These are phyloP conservation scores for Drosophila trichaetosa DNA, from an alignment of 2,888 invertebrate genomes.

Conservation along the genomic window DNA sequence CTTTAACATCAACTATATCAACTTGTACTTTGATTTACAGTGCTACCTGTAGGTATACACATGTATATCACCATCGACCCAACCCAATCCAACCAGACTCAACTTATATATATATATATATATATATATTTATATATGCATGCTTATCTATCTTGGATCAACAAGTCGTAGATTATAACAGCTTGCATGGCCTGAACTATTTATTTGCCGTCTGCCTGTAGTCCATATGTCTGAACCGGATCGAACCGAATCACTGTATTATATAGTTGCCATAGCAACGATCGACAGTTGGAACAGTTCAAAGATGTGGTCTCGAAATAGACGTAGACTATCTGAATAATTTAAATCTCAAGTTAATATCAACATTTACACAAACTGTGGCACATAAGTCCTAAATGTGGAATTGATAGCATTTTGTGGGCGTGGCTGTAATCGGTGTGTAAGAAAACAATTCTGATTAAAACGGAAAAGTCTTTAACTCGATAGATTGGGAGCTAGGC, in stretches of 20 bases:
- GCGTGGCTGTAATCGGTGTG: background rate
- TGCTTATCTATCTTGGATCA: slow-evolving; percentile 2
- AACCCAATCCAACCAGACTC: slow-evolving; percentile 24
- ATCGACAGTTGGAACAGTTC: background rate
- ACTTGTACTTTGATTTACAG: slow-evolving; percentile 8
- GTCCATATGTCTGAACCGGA: background rate
- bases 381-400: background rate
- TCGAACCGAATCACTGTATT: background rate
- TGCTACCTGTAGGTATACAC: background rate
- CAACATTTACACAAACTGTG: background rate
- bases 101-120: background rate
- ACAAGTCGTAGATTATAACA: slow-evolving; percentile 2
- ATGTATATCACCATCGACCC: slow-evolving; percentile 9
- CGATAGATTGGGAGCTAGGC: background rate
- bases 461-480: background rate
- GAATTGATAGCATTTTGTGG: background rate
- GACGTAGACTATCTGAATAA: background rate
- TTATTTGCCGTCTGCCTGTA: background rate
- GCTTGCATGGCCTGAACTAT: background rate
- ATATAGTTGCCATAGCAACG: background rate
- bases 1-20: slow-evolving; percentile 1
- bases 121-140: background rate
- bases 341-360: background rate
- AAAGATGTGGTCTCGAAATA: background rate
- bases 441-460: no score